Base-by-base conservation (phyloP, 2,113 vertebrate species). In the Hystrix brachyura region DNA sequence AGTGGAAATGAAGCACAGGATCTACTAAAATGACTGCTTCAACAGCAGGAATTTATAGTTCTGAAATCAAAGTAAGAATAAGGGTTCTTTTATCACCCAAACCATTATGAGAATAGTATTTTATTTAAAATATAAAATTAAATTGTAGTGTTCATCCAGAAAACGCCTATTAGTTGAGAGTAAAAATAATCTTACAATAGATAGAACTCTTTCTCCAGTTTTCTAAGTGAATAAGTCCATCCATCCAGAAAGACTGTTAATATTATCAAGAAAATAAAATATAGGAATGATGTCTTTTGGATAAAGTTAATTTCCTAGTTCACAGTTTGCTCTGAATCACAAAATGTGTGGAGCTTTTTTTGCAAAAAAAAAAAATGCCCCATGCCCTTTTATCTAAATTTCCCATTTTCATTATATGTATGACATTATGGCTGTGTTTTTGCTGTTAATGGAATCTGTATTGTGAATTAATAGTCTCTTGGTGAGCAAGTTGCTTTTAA, bases 401-500 rank as follows among this genome's bases (percentile, higher is more conserved):
- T 65, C 60, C 81, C n/a, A 38, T 69, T 97, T 97, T 83, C 81
- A 97, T 27, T 92, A 25, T 81, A 25, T 81, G 51, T 78, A 48
- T 86, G 15, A 51, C 53, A 62, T 87, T 90, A 93, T 21, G 38
- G 13, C 59, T 76, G 19, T 90, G 69, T 62, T 90, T n/a, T 79
- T 32, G 25, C 9, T 95, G 96, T 92, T 90, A 93, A 69, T 90
- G 60, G 64, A 97, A 92, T 94, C 38, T 90, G 48, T 81, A 95
- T 5, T 13, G 10, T 95, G 12, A 81, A 46, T 15, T 64, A 91
- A 91, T 91, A 94, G 21, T 95, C 91, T 93, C 74, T 95, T 82
- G 51, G 92, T 91, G 21, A 67, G 8, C 18, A 96, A 85, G 78
- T 67, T 88, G 34, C 79, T 96, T 96, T 95, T 96, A 97, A 98